Conservation (phyloP, 1,140 invertebrate genomes). For the Trichogramma pretiosum region DNA sequence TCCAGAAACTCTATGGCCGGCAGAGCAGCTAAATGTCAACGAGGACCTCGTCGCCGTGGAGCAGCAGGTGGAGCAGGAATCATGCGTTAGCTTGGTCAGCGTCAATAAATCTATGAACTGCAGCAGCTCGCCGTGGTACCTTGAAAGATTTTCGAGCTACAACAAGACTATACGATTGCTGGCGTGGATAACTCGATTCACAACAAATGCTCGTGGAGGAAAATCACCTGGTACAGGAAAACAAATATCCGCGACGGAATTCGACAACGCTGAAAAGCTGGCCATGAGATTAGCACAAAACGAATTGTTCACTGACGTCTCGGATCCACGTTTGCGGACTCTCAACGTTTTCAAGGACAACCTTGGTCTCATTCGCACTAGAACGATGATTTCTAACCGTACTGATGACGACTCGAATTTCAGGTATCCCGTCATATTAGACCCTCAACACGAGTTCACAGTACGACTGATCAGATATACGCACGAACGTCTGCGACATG, state of each 20-base stretch:
- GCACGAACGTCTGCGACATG: conserved; percentile 22
- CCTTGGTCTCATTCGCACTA: conserved; percentile 21
- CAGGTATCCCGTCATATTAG: conserved; percentile 24
- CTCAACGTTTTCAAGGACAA: neutral
- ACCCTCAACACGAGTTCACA: conserved; percentile 17
- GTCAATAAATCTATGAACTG: too few species aligned
- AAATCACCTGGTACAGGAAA: too few species aligned
- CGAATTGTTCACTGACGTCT: neutral
- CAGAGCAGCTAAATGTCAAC: too few species aligned
- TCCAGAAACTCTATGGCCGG: too few species aligned
- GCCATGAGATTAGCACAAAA: neutral
- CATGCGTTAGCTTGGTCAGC: too few species aligned
- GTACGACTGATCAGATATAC: conserved; percentile 19
- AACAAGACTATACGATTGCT: neutral
- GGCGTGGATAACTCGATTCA: neutral
- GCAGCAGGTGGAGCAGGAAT: too few species aligned
- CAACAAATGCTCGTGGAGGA: too few species aligned
- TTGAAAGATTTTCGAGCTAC: neutral
- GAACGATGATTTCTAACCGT: conserved; percentile 23
- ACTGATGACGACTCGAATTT: conserved; percentile 18
- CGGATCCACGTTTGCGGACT: neutral
- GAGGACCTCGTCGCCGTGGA: too few species aligned
- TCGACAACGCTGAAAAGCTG: neutral
- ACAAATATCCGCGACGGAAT: neutral
- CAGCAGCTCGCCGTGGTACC: neutral